Evolutionary conservation across 2,113 vertebrate species (phyloP).

Genomic region (Ciconia stormi): DNA sequence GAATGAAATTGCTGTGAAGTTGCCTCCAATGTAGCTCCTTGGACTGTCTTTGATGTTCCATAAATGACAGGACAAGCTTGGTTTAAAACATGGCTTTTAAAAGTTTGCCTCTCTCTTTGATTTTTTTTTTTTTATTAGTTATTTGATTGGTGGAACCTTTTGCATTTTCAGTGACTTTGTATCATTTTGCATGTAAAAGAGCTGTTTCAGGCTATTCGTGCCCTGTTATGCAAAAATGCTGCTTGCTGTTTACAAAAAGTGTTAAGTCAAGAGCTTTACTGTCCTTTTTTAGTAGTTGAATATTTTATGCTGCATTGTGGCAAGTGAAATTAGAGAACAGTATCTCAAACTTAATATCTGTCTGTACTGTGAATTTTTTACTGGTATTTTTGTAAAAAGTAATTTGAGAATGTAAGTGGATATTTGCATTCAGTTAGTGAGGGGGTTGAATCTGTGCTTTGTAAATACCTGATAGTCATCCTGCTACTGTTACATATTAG

Average conservation of each 20-base stretch:
- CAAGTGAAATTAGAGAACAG: not conserved
- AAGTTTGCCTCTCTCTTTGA: not conserved
- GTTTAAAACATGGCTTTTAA: not conserved
- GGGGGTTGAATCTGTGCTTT: not conserved
- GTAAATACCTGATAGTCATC: not conserved
- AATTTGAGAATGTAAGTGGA: not conserved
- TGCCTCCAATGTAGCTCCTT: not conserved
- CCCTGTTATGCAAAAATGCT: not conserved
- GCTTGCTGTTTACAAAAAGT: not conserved
- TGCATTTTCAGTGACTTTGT: not conserved
- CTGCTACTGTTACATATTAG: not conserved
- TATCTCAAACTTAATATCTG: not conserved
- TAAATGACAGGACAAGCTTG: not conserved
- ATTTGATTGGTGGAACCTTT: not conserved
- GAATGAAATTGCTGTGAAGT: conserved; percentile 9
- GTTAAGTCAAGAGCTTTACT: not conserved
- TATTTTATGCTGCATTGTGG: not conserved
- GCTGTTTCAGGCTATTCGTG: not conserved
- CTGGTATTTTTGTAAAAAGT: not conserved
- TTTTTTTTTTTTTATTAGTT: not conserved
- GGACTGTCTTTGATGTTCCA: not conserved
- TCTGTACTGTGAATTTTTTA: not conserved
- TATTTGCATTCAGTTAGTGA: not conserved
- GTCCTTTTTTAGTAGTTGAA: not conserved
- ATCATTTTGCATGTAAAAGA: not conserved